Evolutionary conservation across 2,113 vertebrate genomes (phyloP), one percentile per base, ranked within the genome.

Genomic region (Prochilodus magdalenae): DNA sequence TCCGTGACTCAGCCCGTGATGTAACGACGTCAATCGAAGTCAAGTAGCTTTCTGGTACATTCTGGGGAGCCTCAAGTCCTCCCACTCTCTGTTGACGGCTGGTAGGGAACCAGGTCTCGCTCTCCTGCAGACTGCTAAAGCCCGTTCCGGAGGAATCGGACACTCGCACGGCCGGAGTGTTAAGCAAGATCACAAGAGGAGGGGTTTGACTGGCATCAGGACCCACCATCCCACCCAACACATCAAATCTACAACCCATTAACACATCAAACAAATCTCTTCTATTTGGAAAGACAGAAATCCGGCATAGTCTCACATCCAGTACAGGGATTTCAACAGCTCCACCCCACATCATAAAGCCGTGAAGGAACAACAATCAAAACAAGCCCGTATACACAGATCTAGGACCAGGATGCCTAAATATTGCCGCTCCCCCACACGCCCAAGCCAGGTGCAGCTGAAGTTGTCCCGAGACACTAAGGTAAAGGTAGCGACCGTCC

Each of bases 1-100:
- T 57, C 62, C 49, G 76, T 89, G 87, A 90, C 36, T 76, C 75
- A 78, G 30, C 33, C 67, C 84, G 69, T 87, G 84, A 89, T 81
- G 79, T 86, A 87, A 84, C 71, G 83, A 66, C 60, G 71, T 83
- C 77, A 81, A 86, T 88, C 70, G 60, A 53, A 47, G 16, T 18
- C 44, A 10, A 26, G 57, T 1, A 0, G 24, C 22, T 70, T 70
- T 80, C 55, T 57, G 7, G 55, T 60, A 16, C 75, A 75, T 65
- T 80, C 30, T 82, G 26, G 47, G 26, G 13, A 80, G 27, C 13
- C 4, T 67, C 30, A 67, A 5, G 62, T 82, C 53, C 77, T 33
- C 72, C 75, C 62, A 49, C 75, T 85, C 63, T 24, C 79, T 29
- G 49, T 79, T 66, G 69, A 72, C 62, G 57, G 57, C 65, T 33